These are phyloP conservation scores for Melanotaenia pygmaea DNA, from an alignment of 2,797 vertebrate species.

Conservation along the genomic window DNA sequence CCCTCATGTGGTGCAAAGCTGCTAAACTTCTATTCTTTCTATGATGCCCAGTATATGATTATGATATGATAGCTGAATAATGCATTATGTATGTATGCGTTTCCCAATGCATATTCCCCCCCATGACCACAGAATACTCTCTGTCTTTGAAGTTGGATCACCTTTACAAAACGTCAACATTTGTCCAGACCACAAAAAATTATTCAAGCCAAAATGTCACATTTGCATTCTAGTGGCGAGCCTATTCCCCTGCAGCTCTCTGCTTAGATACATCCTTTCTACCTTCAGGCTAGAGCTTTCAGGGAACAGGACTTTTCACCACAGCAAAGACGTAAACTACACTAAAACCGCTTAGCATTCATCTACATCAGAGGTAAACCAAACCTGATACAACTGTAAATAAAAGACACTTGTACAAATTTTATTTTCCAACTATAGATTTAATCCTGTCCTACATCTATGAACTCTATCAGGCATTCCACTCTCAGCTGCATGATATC, in stretches of 20 bases:
- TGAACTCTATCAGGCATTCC: slow-evolving; percentile 10
- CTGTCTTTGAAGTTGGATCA: slow-evolving; percentile 38
- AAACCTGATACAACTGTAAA: slow-evolving; percentile 16
- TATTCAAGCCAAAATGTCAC: slow-evolving; percentile 69
- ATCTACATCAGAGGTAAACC: slow-evolving; percentile 15
- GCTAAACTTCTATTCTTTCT: neutral
- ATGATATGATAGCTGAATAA: neutral
- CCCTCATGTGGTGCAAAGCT: slow-evolving; percentile 62
- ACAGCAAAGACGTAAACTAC: slow-evolving; percentile 19
- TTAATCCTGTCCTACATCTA: neutral
- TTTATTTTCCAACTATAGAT: neutral
- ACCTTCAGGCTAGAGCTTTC: slow-evolving; percentile 48
- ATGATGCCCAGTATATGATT: neutral
- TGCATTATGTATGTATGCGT: neutral
- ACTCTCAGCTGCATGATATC: slow-evolving; percentile 12
- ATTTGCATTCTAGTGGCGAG: slow-evolving; percentile 71
- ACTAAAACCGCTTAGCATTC: slow-evolving; percentile 17
- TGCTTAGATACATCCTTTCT: slow-evolving; percentile 46
- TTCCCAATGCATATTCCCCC: slow-evolving; percentile 10
- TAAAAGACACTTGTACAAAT: neutral
- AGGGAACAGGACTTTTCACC: slow-evolving; percentile 31
- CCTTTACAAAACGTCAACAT: slow-evolving; percentile 66
- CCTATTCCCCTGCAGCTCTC: slow-evolving; percentile 29
- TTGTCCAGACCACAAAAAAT: slow-evolving; percentile 53
- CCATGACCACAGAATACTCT: neutral